These are phyloP conservation scores for Agonopterix subpropinquella DNA, from an alignment of 2,888 invertebrate genomes.

Conservation along the genomic window DNA sequence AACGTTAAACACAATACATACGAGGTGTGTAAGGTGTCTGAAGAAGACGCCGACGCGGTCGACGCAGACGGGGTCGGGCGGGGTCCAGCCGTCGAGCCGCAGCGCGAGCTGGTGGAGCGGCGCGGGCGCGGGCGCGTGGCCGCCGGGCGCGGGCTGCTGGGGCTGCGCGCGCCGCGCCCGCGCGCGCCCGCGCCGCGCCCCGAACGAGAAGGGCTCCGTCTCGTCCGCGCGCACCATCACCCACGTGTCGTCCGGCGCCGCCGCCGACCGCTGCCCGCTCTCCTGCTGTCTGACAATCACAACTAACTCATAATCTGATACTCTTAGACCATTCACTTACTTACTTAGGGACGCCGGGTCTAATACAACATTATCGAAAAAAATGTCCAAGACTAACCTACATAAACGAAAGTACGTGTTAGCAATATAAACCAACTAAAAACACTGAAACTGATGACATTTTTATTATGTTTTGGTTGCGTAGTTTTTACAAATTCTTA, in stretches of 20 bases:
- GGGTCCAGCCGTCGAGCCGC: constrained; percentile 92
- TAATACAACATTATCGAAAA: too few species aligned
- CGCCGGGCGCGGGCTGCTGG: constrained; percentile 83
- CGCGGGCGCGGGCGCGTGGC: constrained; percentile 80
- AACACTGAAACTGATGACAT: too few species aligned
- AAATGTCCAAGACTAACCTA: too few species aligned
- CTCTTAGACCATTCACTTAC: too few species aligned
- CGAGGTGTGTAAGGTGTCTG: constrained; percentile 67
- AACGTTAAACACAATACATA: too few species aligned
- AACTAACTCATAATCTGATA: too few species aligned
- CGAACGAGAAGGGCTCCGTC: constrained; percentile 86
- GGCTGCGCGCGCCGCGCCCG: constrained; percentile 82
- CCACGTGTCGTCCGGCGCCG: constrained; percentile 69
- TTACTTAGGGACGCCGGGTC: too few species aligned
- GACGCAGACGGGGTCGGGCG: constrained; percentile 92
- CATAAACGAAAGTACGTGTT: too few species aligned
- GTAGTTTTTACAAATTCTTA: too few species aligned
- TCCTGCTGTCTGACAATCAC: constrained; percentile 31
- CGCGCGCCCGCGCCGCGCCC: constrained; percentile 81
- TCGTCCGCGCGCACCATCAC: constrained; percentile 81
- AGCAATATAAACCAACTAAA: too few species aligned
- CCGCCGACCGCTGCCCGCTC: constrained; percentile 32
- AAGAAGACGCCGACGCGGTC: constrained; percentile 98
- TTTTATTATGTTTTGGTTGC: too few species aligned
- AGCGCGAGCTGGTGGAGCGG: constrained; percentile 92